Conservation (phyloP, 1,140 invertebrate genomes). For the Bombus fervidus region DNA sequence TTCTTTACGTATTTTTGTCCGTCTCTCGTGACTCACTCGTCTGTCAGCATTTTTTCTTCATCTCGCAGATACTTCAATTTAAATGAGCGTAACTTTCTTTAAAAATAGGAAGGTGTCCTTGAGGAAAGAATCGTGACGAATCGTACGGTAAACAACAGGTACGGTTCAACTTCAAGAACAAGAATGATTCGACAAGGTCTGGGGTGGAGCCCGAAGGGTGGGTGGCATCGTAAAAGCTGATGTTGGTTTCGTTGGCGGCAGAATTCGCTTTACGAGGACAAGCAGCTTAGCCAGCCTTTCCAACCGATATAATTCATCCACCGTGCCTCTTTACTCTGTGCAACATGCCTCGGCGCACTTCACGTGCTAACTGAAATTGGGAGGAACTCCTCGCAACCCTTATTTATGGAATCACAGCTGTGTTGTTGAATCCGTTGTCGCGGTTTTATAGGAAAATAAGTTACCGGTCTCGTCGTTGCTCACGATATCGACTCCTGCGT, state of each 20-base stretch:
- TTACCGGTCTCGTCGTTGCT: neutral
- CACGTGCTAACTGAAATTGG: slow-evolving; percentile 44
- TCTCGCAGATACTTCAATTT: neutral
- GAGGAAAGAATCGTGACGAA: neutral
- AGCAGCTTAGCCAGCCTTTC: slow-evolving; percentile 71
- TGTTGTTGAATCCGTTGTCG: slow-evolving; percentile 57
- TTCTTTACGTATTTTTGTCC: too few species aligned
- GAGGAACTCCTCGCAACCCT: slow-evolving; percentile 62
- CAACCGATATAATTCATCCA: slow-evolving; percentile 77
- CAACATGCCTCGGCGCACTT: slow-evolving; percentile 46
- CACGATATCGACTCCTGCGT: neutral
- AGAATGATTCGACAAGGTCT: slow-evolving; percentile 45
- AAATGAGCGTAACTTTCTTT: neutral
- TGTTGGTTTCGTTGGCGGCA: slow-evolving; percentile 45
- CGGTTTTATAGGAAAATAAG: slow-evolving; percentile 1
- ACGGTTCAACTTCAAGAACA: slow-evolving; percentile 4
- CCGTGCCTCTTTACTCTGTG: slow-evolving; percentile 56
- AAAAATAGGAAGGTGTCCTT: neutral
- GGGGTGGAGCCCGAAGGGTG: neutral
- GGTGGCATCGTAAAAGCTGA: slow-evolving; percentile 48
- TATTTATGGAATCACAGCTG: slow-evolving; percentile 80
- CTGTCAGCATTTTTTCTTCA: too few species aligned
- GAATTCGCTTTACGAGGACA: slow-evolving; percentile 64
- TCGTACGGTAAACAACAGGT: slow-evolving; percentile 13
- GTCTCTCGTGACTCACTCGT: too few species aligned